Conservation (phyloP, 2,797 vertebrate genomes). For the Eulemur coronatus region DNA sequence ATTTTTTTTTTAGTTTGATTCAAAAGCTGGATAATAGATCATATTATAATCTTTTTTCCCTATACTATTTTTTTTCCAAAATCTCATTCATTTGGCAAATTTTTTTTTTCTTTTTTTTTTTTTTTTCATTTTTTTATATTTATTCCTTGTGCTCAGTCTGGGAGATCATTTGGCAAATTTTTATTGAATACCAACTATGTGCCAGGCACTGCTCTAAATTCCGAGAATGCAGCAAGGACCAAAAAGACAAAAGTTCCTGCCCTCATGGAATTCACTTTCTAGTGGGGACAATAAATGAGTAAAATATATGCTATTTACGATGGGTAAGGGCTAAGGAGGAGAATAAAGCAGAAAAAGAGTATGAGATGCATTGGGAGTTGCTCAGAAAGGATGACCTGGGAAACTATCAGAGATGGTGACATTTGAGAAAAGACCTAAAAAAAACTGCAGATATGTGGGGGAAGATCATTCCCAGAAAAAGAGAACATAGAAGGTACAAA, state of each 20-base stretch:
- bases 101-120: too few relatives aligned
- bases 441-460: not conserved
- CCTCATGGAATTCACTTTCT: not conserved
- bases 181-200: not conserved
- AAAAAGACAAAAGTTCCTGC: not conserved
- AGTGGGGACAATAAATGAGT: not conserved
- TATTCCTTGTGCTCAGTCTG: too few relatives aligned
- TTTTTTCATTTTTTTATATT: too few relatives aligned
- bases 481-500: not conserved
- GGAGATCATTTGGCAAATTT: conserved; percentile 34
- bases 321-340: not conserved
- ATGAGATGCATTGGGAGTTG: not conserved
- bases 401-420: not conserved
- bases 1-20: conserved; percentile 22
- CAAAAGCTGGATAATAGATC: not conserved
- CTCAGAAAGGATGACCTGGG: not conserved
- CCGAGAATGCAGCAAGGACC: not conserved
- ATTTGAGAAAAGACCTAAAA: not conserved
- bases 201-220: not conserved
- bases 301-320: not conserved
- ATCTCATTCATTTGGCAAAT: conserved; percentile 12
- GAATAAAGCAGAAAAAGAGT: not conserved
- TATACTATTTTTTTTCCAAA: conserved; percentile 19
- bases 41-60: conserved; percentile 1
- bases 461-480: not conserved